These are phyloP conservation scores for Melozone crissalis DNA, from an alignment of 2,113 vertebrate species.

Conservation along the genomic window DNA sequence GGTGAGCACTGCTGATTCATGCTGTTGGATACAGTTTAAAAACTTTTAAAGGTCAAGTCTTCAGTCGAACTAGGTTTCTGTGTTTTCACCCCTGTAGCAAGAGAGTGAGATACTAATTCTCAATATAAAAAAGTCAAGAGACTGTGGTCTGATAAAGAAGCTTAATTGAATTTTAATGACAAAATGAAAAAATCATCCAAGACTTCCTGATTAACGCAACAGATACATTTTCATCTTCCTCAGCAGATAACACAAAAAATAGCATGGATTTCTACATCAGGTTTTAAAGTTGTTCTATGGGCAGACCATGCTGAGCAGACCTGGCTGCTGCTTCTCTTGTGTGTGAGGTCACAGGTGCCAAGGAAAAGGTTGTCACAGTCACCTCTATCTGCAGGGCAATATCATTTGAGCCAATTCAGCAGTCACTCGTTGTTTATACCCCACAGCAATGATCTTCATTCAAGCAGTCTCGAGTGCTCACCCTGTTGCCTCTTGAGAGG, in stretches of 20 bases:
- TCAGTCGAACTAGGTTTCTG: background rate
- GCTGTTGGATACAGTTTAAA: background rate
- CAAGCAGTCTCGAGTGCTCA: background rate
- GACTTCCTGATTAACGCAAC: background rate
- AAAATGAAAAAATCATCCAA: background rate
- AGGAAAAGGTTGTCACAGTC: background rate
- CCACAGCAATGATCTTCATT: background rate
- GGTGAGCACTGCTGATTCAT: background rate
- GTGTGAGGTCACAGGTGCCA: too few relatives aligned
- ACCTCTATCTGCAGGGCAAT: background rate
- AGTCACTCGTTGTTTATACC: background rate
- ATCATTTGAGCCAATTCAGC: background rate
- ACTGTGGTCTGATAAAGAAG: background rate
- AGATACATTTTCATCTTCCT: background rate
- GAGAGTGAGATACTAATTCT: background rate
- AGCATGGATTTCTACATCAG: fast-evolving
- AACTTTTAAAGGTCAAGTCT: background rate
- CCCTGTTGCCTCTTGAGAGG: background rate
- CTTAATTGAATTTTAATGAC: background rate
- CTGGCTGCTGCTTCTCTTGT: fast-evolving
- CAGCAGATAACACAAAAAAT: background rate
- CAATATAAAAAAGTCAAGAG: background rate
- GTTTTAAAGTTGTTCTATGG: background rate
- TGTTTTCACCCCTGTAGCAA: background rate
- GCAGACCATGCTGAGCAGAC: background rate